Evolutionary conservation across 1,140 invertebrate species (phyloP).

Genomic region (Leptinotarsa lineolata): DNA sequence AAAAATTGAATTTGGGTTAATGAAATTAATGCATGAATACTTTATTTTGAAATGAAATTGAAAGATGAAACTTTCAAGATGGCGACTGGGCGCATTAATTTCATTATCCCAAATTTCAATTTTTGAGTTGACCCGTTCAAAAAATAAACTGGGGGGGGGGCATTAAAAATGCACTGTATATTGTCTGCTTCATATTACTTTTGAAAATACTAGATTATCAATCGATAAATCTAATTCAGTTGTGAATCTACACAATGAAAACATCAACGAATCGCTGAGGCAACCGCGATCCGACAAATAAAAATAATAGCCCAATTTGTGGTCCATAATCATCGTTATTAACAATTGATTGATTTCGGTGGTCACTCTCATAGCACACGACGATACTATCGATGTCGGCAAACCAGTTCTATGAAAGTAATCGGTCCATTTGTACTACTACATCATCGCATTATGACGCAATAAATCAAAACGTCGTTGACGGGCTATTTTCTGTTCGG

Average conservation of each 20-base stretch:
- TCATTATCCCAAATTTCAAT: no score
- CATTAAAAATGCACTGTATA: no score
- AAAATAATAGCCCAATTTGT: slow-evolving; percentile 8
- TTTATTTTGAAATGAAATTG: no score
- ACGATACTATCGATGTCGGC: slow-evolving; percentile 4
- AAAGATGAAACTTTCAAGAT: no score
- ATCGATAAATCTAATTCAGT: neutral
- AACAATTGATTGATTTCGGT: neutral
- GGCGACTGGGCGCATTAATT: no score
- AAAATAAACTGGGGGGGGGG: no score
- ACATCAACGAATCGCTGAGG: neutral
- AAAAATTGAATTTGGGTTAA: no score
- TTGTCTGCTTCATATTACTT: no score
- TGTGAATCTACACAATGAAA: neutral
- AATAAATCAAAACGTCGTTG: slow-evolving; percentile 11
- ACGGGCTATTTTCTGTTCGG: neutral
- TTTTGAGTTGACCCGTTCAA: no score
- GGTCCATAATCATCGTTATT: neutral
- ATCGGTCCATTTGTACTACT: slow-evolving; percentile 21
- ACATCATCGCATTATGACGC: slow-evolving; percentile 10
- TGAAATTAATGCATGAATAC: no score
- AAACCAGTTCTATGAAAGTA: slow-evolving; percentile 21
- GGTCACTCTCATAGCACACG: slow-evolving; percentile 9
- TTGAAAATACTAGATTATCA: no score
- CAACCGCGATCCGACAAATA: neutral